Conservation (phyloP, 2,113 vertebrate species). For the Hystrix cristata region DNA sequence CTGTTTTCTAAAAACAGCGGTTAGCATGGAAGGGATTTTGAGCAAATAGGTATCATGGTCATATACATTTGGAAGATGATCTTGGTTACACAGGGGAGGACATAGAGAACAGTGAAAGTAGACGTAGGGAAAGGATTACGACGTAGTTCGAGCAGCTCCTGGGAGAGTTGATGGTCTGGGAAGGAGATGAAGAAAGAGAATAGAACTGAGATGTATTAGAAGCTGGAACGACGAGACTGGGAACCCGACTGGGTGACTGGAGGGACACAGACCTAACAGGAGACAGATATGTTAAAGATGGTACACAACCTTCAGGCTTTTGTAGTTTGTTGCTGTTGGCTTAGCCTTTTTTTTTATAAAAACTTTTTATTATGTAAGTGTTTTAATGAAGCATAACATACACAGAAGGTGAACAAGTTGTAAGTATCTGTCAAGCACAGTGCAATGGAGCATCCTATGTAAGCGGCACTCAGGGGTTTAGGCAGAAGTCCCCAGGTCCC, state of each 20-base stretch:
- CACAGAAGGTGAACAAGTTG: neutral
- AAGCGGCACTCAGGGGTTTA: neutral
- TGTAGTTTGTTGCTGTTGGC: neutral
- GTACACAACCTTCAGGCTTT: neutral
- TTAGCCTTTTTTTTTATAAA: neutral
- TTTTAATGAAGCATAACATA: neutral
- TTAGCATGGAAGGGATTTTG: neutral
- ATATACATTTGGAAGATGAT: neutral
- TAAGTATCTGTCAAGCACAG: neutral
- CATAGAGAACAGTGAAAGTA: neutral
- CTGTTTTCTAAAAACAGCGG: neutral
- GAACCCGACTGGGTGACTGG: neutral
- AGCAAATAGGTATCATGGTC: neutral
- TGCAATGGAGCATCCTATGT: neutral
- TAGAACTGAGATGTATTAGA: neutral
- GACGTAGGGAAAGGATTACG: neutral
- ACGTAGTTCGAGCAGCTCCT: neutral
- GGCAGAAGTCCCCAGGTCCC: neutral
- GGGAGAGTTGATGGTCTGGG: neutral
- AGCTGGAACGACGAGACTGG: neutral
- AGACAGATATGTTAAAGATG: neutral
- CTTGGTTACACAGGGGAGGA: neutral
- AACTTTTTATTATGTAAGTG: neutral
- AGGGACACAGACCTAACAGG: too few relatives aligned
- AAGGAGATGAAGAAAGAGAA: neutral